These are phyloP conservation scores for Mimachlamys varia DNA, from an alignment of 2,888 invertebrate species.

Conservation along the genomic window DNA sequence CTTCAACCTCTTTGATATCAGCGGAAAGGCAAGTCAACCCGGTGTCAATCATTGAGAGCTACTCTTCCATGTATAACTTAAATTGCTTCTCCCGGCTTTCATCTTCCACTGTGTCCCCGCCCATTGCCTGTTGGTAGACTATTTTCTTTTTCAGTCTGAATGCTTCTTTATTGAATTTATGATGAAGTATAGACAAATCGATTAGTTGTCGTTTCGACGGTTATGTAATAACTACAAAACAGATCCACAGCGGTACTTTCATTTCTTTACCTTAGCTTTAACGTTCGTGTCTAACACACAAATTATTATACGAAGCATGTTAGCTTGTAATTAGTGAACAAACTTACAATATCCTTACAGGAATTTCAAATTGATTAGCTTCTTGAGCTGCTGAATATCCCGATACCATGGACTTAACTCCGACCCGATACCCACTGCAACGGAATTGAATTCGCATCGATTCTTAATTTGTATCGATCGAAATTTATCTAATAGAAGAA, in stretches of 20 bases:
- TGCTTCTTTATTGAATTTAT: constrained; percentile 31
- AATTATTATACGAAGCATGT: not conserved
- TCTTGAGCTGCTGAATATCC: too few species aligned
- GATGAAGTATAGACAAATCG: not conserved
- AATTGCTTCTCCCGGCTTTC: not conserved
- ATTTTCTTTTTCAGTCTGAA: constrained; percentile 1
- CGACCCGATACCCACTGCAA: not conserved
- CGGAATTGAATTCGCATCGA: not conserved
- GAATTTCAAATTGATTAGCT: not conserved
- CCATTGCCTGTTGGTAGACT: not conserved
- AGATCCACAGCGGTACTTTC: not conserved
- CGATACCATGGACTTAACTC: too few species aligned
- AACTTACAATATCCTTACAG: not conserved
- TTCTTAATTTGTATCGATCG: not conserved
- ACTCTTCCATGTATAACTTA: not conserved
- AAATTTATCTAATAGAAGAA: not conserved
- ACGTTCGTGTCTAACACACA: not conserved
- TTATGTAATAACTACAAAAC: not conserved
- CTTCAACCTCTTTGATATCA: not conserved
- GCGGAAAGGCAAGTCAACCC: not conserved
- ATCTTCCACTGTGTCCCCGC: not conserved
- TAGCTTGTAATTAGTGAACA: not conserved
- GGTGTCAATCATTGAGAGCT: not conserved
- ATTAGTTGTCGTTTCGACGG: constrained; percentile 18
- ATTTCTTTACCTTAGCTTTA: constrained; percentile 28